phyloP scores from a whole-genome alignment of 1,140 invertebrate species.

The Brachionus plicatilis region DNA sequence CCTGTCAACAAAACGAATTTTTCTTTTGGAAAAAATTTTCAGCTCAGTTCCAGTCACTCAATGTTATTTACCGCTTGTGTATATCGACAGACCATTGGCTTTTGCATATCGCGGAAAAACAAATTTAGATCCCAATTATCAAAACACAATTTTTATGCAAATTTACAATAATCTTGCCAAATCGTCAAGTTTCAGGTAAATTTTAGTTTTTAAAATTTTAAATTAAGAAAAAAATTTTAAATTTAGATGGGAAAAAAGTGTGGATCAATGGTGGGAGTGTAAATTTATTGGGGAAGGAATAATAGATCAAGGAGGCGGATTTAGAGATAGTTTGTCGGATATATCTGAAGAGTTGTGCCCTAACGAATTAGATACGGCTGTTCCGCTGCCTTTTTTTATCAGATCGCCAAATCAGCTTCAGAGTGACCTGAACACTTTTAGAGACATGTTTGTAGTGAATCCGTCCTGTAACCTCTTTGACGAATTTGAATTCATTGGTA shows the following conservation, averaged over 20 bases:
- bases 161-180: not conserved
- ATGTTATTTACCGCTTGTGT: slow-evolving; percentile 39
- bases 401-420: slow-evolving; percentile 53
- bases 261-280: slow-evolving; percentile 57
- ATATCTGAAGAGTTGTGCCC: slow-evolving; percentile 56
- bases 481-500: slow-evolving; percentile 54
- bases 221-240: not conserved
- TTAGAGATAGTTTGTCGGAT: slow-evolving; percentile 55
- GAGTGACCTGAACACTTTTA: slow-evolving; percentile 51
- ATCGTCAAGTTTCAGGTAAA: not conserved
- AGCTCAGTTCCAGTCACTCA: slow-evolving; percentile 49
- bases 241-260: slow-evolving; percentile 46
- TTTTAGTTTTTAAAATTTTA: not conserved
- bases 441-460: slow-evolving; percentile 54
- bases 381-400: slow-evolving; percentile 53
- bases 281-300: slow-evolving; percentile 56
- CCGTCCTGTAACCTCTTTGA: slow-evolving; percentile 48
- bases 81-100: not conserved
- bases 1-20: slow-evolving; percentile 50
- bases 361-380: slow-evolving; percentile 43
- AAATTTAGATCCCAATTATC: slow-evolving; percentile 10
- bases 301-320: slow-evolving; percentile 57
- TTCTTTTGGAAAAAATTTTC: slow-evolving; percentile 51
- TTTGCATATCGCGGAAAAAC: not conserved
- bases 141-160: slow-evolving; percentile 26